Evolutionary conservation across 64 coral and sea anemone species (phyloP).

Genomic region (Pachyseris speciosa): DNA sequence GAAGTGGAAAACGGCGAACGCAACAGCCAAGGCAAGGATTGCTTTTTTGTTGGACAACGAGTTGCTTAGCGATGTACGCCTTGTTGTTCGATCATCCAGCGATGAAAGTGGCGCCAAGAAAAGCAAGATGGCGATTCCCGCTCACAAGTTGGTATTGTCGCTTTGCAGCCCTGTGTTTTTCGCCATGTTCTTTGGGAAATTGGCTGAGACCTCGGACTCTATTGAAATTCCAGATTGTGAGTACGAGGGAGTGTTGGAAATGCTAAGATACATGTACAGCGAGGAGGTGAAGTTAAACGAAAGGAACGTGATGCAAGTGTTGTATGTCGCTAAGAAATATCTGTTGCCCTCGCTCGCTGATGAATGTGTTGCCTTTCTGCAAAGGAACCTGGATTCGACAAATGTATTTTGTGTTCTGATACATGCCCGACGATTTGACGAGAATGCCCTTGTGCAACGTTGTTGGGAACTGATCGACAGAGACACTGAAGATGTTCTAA

Average conservation of each 20-base stretch:
- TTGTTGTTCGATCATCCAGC: no score
- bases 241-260: slow-evolving; percentile 3
- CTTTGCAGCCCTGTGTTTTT: no score
- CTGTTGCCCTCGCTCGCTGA: neutral
- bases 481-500: neutral
- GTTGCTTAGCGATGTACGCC: no score
- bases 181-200: no score
- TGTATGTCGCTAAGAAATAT: slow-evolving; percentile 24
- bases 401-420: slow-evolving; percentile 6
- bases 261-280: slow-evolving; percentile 19
- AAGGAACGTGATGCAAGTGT: slow-evolving; percentile 19
- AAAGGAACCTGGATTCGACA: neutral
- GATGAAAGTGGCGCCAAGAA: no score
- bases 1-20: no score
- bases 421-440: neutral
- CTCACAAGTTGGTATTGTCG: no score
- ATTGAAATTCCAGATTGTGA: no score
- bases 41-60: no score
- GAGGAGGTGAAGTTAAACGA: slow-evolving; percentile 11
- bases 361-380: neutral
- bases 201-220: no score
- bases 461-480: slow-evolving; percentile 6
- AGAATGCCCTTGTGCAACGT: neutral
- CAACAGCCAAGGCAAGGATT: no score
- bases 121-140: no score